Evolutionary conservation across 2,797 vertebrate genomes (phyloP).

Genomic region (Crocidura indochinensis): DNA sequence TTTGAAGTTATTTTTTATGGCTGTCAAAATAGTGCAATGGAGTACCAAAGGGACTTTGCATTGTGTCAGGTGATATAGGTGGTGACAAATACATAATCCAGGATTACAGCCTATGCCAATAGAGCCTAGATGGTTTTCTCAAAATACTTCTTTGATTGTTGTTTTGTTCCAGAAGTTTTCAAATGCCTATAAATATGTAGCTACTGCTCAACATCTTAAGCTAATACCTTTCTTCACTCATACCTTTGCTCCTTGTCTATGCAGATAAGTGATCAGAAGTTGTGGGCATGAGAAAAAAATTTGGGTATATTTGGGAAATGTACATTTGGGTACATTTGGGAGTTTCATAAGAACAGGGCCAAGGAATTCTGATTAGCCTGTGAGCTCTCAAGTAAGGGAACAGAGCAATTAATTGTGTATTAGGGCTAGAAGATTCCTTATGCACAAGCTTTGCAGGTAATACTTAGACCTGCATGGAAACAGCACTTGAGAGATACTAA

Average conservation of each 20-base stretch:
- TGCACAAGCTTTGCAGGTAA: not conserved
- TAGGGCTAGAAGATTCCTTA: not conserved
- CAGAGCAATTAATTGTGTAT: not conserved
- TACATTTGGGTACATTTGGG: not conserved
- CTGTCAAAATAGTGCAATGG: not conserved
- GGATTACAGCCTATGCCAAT: not conserved
- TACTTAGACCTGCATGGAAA: not conserved
- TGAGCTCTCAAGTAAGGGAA: fast-evolving
- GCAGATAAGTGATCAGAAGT: not conserved
- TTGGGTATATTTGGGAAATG: not conserved
- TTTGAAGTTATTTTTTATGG: not conserved
- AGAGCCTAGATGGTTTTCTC: not conserved
- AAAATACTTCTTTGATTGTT: not conserved
- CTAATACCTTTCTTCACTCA: not conserved
- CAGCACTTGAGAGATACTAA: not conserved
- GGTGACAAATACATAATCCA: slow-evolving; percentile 15
- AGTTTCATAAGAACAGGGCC: no score
- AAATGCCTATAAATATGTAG: not conserved
- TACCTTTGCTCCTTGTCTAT: not conserved
- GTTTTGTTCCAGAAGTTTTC: slow-evolving; percentile 42
- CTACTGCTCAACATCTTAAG: not conserved
- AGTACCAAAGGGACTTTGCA: not conserved
- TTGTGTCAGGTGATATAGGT: not conserved
- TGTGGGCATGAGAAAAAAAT: not conserved
- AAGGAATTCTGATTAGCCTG: not conserved